These are phyloP conservation scores for Drosophila quinaria DNA, from an alignment of 2,888 invertebrate genomes.

Conservation along the genomic window DNA sequence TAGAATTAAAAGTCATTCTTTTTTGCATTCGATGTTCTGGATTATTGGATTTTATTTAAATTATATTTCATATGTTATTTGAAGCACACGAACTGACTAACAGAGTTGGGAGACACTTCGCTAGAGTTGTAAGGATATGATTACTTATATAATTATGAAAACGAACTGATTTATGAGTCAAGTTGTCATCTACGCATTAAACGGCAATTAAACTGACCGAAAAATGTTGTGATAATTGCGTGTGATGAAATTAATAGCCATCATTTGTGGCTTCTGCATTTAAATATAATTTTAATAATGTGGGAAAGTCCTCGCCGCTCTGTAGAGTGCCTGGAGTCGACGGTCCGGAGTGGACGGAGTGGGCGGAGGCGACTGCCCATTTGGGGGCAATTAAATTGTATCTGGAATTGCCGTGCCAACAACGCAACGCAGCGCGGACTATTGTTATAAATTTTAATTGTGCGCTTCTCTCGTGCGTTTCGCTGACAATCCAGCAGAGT, in stretches of 20 bases:
- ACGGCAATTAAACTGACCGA: conserved; percentile 59
- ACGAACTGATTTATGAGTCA: conserved; percentile 31
- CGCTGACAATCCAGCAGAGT: conserved; percentile 28
- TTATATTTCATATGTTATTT: not conserved
- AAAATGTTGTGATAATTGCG: conserved; percentile 73
- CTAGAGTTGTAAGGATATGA: not conserved
- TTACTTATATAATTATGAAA: not conserved
- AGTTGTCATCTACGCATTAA: conserved; percentile 64
- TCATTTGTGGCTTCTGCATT: conserved; percentile 66
- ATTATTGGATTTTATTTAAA: not conserved
- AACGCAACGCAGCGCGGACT: conserved; percentile 20
- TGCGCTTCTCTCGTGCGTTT: conserved; percentile 9
- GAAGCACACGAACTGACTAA: not conserved
- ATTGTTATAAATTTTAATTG: conserved; percentile 78
- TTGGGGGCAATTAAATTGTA: conserved; percentile 71
- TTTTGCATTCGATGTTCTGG: no score
- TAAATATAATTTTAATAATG: conserved; percentile 73
- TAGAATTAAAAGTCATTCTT: no score
- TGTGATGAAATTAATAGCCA: conserved; percentile 67
- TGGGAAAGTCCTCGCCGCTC: conserved; percentile 26
- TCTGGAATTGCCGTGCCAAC: conserved; percentile 61
- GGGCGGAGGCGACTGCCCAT: conserved; percentile 10
- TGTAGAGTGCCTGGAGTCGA: not conserved
- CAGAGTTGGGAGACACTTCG: not conserved
- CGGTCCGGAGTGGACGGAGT: not conserved